Conservation (phyloP, 1,140 invertebrate species). For the Metopolophium dirhodum region DNA sequence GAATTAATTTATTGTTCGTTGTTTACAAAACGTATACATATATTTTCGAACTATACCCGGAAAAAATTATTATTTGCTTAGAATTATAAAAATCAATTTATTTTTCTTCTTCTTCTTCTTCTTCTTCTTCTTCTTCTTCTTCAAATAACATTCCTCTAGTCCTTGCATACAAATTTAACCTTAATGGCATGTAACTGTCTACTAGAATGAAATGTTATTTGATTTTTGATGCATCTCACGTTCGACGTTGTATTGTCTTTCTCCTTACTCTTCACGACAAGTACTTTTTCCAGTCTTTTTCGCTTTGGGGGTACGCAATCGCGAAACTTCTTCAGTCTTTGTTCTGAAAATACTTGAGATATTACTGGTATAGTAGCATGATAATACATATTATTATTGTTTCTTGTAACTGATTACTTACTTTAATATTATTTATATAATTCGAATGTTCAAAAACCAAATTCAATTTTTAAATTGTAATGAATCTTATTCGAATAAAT, state of each 20-base stretch:
- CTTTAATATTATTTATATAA: neutral
- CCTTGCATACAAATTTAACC: neutral
- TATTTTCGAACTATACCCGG: neutral
- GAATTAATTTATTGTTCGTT: neutral
- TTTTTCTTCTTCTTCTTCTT: neutral
- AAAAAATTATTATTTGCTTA: neutral
- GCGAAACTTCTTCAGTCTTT: neutral
- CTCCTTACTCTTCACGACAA: neutral
- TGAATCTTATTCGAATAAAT: neutral
- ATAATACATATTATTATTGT: neutral
- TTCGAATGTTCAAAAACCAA: neutral
- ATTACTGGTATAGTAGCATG: neutral
- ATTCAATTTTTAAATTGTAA: neutral
- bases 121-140: neutral
- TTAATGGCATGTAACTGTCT: neutral
- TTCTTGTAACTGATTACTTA: neutral
- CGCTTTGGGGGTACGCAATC: neutral
- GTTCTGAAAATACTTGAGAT: neutral
- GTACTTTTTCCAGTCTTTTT: neutral
- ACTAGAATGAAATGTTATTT: neutral
- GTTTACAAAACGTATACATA: neutral
- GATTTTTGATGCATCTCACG: slow-evolving; percentile 4
- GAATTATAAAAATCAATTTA: slow-evolving; percentile 17
- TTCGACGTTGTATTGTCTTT: slow-evolving; percentile 10
- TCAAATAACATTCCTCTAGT: neutral